These are phyloP conservation scores for Drepana arcuata DNA, from an alignment of 1,140 invertebrate species.

Conservation along the genomic window DNA sequence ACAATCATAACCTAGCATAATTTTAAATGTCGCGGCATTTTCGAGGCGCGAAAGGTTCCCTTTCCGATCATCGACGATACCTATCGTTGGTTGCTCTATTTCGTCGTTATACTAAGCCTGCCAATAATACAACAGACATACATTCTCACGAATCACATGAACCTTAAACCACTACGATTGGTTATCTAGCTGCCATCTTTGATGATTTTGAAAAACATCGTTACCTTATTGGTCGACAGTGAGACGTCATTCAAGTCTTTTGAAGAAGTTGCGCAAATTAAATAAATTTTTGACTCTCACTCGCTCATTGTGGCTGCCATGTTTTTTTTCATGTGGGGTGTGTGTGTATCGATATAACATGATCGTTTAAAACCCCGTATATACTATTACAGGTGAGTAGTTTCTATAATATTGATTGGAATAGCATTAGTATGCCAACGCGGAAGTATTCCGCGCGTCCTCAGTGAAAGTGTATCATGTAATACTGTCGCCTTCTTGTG, in stretches of 20 bases:
- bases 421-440: conserved; percentile 27
- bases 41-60: conserved; percentile 26
- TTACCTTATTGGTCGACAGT: conserved; percentile 44
- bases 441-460: conserved; percentile 42
- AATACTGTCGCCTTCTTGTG: conserved; percentile 64
- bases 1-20: too few species aligned
- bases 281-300: conserved; percentile 62
- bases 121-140: conserved; percentile 36
- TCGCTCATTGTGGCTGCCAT: conserved; percentile 63
- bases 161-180: conserved; percentile 32
- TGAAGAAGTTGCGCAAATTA: conserved; percentile 64
- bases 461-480: conserved; percentile 70
- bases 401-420: conserved; percentile 25
- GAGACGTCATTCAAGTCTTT: conserved; percentile 55
- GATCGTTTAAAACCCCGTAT: conserved; percentile 60
- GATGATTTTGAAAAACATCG: conserved; percentile 46
- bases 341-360: conserved; percentile 67
- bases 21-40: conserved; percentile 20
- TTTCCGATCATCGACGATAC: conserved; percentile 5
- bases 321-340: conserved; percentile 70
- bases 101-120: conserved; percentile 1
- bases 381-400: conserved; percentile 58
- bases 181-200: conserved; percentile 47
- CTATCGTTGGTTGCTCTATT: conserved; percentile 17
- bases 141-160: conserved; percentile 43